Conservation (phyloP, 2,888 invertebrate genomes). For the Eurytoma californica region DNA sequence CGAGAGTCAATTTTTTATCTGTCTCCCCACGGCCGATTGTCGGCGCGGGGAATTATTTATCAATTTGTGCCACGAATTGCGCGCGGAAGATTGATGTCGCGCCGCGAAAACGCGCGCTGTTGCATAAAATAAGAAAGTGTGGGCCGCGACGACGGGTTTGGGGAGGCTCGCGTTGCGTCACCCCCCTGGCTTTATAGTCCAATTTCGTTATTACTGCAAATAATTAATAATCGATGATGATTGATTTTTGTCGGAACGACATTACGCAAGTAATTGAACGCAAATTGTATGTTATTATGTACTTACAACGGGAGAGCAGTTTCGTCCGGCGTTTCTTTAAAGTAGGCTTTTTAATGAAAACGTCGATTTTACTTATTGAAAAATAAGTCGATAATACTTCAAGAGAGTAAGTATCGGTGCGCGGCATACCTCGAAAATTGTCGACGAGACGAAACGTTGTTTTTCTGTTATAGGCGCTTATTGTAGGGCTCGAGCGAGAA, state of each 20-base stretch:
- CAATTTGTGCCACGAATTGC: conserved; percentile 21
- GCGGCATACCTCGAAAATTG: too few species aligned
- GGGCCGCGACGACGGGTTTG: neutral
- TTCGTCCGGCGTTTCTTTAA: too few species aligned
- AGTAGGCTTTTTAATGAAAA: conserved; percentile 4
- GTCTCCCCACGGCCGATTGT: neutral
- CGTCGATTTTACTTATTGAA: conserved; percentile 11
- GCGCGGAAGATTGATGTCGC: too few species aligned
- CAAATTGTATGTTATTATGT: conserved; percentile 37
- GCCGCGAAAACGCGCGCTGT: neutral
- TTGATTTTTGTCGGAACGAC: conserved; percentile 18
- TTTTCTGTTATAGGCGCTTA: too few species aligned
- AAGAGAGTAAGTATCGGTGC: too few species aligned
- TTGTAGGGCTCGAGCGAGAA: too few species aligned
- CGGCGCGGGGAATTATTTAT: conserved; percentile 25
- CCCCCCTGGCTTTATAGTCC: neutral
- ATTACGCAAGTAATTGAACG: conserved; percentile 32
- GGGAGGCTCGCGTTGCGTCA: too few species aligned
- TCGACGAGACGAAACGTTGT: too few species aligned
- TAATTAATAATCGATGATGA: conserved; percentile 39
- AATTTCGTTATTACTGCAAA: conserved; percentile 32
- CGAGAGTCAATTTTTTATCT: neutral
- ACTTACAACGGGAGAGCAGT: too few species aligned
- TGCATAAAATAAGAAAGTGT: conserved; percentile 39
- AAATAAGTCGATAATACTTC: neutral